Conservation (phyloP, 2,113 vertebrate genomes). For the Leptodactylus fuscus region DNA sequence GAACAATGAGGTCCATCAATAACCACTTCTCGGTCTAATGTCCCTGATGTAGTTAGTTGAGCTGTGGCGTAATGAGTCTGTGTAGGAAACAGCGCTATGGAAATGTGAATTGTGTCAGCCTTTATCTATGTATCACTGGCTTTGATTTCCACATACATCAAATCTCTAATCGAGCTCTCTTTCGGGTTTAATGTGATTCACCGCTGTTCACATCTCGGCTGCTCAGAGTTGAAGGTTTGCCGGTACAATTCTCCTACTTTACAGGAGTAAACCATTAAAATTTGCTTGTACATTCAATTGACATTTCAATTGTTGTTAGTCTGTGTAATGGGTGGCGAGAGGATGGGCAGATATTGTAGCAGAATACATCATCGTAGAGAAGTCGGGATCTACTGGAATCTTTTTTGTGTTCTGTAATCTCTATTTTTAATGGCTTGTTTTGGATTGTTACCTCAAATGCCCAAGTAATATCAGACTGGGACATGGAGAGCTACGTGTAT, state of each 20-base stretch:
- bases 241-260: not conserved
- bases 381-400: not conserved
- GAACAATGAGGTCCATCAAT: slow-evolving; percentile 65
- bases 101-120: slow-evolving; percentile 23
- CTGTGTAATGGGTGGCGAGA: not conserved
- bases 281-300: slow-evolving; percentile 26
- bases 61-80: slow-evolving; percentile 47
- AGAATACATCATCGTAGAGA: not conserved
- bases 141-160: slow-evolving; percentile 43
- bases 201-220: not conserved
- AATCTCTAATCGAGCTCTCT: slow-evolving; percentile 13
- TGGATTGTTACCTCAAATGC: not conserved
- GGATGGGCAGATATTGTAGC: not conserved
- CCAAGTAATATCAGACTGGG: not conserved
- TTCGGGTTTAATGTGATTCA: not conserved
- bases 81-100: slow-evolving; percentile 19
- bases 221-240: not conserved
- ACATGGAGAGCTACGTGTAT: not conserved
- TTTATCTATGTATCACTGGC: slow-evolving; percentile 26
- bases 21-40: slow-evolving; percentile 64
- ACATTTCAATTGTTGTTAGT: slow-evolving; percentile 4
- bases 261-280: slow-evolving; percentile 12
- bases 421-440: not conserved
- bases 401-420: not conserved
- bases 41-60: slow-evolving; percentile 51